phyloP scores from a whole-genome alignment of 2,797 vertebrate genomes.

The Coilia nasus region DNA sequence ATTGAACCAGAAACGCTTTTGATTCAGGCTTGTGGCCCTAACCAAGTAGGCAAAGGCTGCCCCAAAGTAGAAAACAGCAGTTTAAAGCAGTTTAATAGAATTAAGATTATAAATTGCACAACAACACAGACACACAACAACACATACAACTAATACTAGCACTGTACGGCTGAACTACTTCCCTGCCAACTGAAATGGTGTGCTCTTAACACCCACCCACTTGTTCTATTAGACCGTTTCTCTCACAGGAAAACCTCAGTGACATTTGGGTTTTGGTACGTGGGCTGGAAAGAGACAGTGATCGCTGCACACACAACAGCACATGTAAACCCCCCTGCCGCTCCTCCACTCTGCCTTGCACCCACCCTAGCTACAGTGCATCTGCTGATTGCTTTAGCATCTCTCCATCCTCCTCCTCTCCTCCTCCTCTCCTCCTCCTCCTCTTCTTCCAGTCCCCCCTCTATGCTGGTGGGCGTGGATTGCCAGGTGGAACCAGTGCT shows the following conservation, averaged over 20 bases:
- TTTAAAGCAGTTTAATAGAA: no score
- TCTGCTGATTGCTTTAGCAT: background rate
- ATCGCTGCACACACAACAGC: background rate
- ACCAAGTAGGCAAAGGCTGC: no score
- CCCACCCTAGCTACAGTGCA: background rate
- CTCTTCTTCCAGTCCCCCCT: background rate
- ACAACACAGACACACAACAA: no score
- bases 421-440: slow-evolving; percentile 9
- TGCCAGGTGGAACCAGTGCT: background rate
- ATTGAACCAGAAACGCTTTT: no score
- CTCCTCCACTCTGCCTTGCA: no score
- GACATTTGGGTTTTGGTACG: slow-evolving; percentile 2
- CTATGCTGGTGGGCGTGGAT: background rate
- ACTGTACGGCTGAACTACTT: background rate
- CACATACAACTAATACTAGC: no score
- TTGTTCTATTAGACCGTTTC: background rate
- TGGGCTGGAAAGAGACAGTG: background rate
- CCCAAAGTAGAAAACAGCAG: no score
- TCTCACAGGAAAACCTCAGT: slow-evolving; percentile 16
- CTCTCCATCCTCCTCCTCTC: background rate
- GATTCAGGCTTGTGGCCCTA: no score
- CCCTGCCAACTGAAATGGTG: background rate
- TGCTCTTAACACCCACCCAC: background rate
- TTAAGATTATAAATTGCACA: no score
- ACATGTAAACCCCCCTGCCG: no score